Base-by-base conservation (phyloP, 2,113 vertebrate genomes). In the Campylomormyrus numenius region DNA sequence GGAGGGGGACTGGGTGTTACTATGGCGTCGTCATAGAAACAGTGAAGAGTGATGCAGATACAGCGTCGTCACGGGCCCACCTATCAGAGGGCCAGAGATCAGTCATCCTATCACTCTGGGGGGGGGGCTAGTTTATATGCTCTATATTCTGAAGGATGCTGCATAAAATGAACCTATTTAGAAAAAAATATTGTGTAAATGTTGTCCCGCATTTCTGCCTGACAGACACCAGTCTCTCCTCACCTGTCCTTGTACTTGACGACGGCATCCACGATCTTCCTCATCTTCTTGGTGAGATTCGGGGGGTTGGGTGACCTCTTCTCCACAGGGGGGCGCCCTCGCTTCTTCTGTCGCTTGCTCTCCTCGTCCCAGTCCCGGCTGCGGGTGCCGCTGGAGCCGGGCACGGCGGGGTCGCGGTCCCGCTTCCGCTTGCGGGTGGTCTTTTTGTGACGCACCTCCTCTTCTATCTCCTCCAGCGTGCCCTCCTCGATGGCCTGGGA, bases 181-280 rank as follows among this genome's bases (percentile, higher is more conserved):
- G 52, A 6, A 56, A 56, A 56, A 21, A 56, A 21, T 56, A 7
- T 56, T 21, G 3, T 21, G 19, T 0, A 56, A 56, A 56, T 56
- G 7, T 21, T 21, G 62, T 10, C 62, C 66, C 13, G 7, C 6
- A 2, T 35, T 21, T 5, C 85, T 9, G 8, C 85, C 21, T 13
- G 10, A 24, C 48, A 52, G 4, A 21, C 7, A 39, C 15, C 42
- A 17, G 4, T 21, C 11, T 1, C 15, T 24, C 42, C 95, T 96
- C 92, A 99, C 98, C 97, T 97, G 92, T 99, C 98, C 91, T 99
- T 99, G 62, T 99, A 99, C 91, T 99, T 99, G 93, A 99, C 98
- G 46, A 99, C 98, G 0, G 98, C 97, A 0, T 99, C 98, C 1
- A 99, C 97, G 0, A 97, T 97, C 93, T 99, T 99, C 95, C 97